phyloP scores from a whole-genome alignment of 1,140 invertebrate species.

The Drosophila melanogaster region DNA sequence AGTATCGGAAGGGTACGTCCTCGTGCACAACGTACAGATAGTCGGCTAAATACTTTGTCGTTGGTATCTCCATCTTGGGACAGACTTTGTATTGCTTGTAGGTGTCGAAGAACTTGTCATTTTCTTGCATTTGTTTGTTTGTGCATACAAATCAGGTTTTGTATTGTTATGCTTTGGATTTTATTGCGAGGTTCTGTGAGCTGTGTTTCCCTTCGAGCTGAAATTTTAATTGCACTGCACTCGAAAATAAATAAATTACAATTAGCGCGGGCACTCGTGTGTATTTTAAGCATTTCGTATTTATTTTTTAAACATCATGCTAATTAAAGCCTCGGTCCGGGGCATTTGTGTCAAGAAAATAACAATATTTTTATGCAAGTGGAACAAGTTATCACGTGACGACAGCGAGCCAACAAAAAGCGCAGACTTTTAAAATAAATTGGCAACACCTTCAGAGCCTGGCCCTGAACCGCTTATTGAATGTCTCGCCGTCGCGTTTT shows the following conservation, averaged over 20 bases:
- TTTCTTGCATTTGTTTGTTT: conserved; percentile 82
- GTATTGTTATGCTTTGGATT: conserved; percentile 7
- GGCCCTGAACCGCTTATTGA: conserved; percentile 79
- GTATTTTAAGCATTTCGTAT: conserved; percentile 24
- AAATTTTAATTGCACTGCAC: conserved; percentile 32
- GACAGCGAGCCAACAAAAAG: conserved; percentile 44
- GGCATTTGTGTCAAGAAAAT: conserved; percentile 57
- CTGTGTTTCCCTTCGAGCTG: conserved; percentile 17
- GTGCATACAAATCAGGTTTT: conserved; percentile 46
- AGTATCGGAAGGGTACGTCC: conserved; percentile 84
- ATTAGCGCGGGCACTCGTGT: conserved; percentile 13
- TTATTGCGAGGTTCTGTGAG: conserved; percentile 12
- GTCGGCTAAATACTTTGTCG: conserved; percentile 84
- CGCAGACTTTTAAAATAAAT: conserved; percentile 73
- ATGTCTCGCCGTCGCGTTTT: conserved; percentile 49
- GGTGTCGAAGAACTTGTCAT: conserved; percentile 80
- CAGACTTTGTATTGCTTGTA: conserved; percentile 82
- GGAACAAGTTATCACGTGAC: conserved; percentile 76
- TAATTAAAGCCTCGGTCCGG: conserved; percentile 51
- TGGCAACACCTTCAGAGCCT: conserved; percentile 74
- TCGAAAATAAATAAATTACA: conserved; percentile 35
- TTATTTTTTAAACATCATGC: conserved; percentile 36
- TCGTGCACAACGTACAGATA: conserved; percentile 84
- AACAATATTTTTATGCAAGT: conserved; percentile 61
- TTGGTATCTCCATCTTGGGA: conserved; percentile 84